Evolutionary conservation across 2,113 vertebrate genomes (phyloP), one percentile per base, ranked within the genome.

Genomic region (Crotalus horridus): DNA sequence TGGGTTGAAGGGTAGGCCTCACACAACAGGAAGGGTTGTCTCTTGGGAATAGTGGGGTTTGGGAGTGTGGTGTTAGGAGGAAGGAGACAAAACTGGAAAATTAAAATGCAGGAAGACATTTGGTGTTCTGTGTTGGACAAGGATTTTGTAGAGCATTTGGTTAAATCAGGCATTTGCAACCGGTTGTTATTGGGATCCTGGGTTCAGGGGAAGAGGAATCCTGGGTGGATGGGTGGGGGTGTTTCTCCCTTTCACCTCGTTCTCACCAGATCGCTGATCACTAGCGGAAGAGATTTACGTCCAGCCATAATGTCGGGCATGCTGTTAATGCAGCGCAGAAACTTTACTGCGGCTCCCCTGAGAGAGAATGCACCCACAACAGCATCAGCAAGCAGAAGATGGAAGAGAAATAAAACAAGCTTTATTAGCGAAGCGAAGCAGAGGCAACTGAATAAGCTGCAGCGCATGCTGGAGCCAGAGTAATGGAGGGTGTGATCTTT

Each of bases 221-320:
- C 21, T 43, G 53, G 92, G 93, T 51, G 15, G 4, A 2, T 24
- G 29, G 87, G 8, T 24, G 54, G 8, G 93, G 48, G 48, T 51
- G 48, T 86, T 92, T 96, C 69, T 94, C 96, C 94, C 96, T 96
- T 96, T 96, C 96, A 96, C 96, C 95, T 93, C 23, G 6, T 93
- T 96, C 97, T 97, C 97, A 97, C 97, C 97, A 97, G 96, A 96
- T 97, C 97, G 96, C 97, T 97, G 97, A 97, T 97, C 96, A 97
- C 97, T 95, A 97, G 96, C 93, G 97, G 97, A 96, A 97, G 97
- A 94, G 97, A 97, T 97, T 97, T 97, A 96, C 97, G 97, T 96
- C 97, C 97, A n/a, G 96, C 97, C 93, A 96, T 97, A 97, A 97
- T 97, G 95, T 97, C 97, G 88, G 97, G 97, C 97, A 97, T 97